phyloP scores from a whole-genome alignment of 2,888 invertebrate genomes.

The Cheilosia soror region DNA sequence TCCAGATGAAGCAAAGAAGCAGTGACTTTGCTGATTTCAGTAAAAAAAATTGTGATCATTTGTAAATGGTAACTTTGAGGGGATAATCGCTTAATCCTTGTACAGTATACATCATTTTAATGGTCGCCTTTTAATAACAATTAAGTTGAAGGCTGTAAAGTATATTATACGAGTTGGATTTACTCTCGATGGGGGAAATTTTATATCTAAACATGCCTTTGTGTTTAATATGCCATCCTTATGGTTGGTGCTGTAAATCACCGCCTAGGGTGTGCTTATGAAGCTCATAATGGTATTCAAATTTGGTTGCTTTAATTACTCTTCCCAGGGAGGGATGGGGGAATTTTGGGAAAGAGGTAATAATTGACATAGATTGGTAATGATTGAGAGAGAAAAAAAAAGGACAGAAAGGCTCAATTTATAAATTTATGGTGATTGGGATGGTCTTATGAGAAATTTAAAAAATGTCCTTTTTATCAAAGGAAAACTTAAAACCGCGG shows the following conservation, averaged over 20 bases:
- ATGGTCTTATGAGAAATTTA: no score
- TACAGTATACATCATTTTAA: slow-evolving; percentile 46
- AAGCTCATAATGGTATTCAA: not conserved
- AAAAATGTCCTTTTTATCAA: no score
- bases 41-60: slow-evolving; percentile 58
- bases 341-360: not conserved
- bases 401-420: no score
- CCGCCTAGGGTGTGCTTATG: not conserved
- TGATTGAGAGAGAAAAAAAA: no score
- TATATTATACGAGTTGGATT: not conserved
- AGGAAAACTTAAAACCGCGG: no score
- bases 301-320: not conserved
- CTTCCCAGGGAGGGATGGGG: not conserved
- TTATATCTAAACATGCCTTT: not conserved
- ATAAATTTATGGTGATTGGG: no score
- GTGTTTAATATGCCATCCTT: not conserved
- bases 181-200: not conserved
- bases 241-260: not conserved
- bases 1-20: slow-evolving; percentile 37
- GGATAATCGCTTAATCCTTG: slow-evolving; percentile 43
- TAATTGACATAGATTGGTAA: no score
- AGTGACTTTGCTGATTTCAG: slow-evolving; percentile 25
- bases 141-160: slow-evolving; percentile 9
- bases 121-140: slow-evolving; percentile 41
- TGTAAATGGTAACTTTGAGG: slow-evolving; percentile 41